Evolutionary conservation across 2,113 vertebrate genomes (phyloP).

Genomic region (Fregetta grallaria): DNA sequence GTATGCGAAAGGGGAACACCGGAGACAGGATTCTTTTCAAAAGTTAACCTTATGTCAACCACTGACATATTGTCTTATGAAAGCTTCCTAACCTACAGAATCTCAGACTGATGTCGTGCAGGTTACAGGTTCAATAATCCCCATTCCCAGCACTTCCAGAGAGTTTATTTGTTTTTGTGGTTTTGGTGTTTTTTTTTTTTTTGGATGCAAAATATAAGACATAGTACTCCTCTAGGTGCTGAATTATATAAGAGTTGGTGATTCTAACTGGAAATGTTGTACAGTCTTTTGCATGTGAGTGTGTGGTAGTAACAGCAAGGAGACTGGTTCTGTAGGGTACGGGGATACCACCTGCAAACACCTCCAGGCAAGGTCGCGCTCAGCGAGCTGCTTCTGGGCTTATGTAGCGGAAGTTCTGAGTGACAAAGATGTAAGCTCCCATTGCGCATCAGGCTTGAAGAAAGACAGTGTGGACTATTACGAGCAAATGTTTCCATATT

Average conservation of each 20-base stretch:
- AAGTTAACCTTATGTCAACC: background rate
- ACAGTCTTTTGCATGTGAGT: background rate
- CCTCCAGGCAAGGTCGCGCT: background rate
- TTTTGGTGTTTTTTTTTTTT: background rate
- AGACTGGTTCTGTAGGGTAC: fast-evolving
- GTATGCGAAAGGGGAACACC: background rate
- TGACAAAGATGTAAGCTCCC: background rate
- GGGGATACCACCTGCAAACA: background rate
- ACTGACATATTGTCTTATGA: background rate
- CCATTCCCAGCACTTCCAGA: background rate
- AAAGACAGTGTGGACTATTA: background rate
- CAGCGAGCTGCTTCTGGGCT: background rate
- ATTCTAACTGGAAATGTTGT: background rate
- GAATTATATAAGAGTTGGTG: background rate
- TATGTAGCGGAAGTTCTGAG: background rate
- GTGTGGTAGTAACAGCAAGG: background rate
- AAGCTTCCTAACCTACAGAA: background rate
- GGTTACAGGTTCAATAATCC: background rate
- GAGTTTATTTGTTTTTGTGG: no score
- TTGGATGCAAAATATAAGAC: background rate
- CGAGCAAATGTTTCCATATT: background rate
- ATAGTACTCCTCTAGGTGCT: background rate
- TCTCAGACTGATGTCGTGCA: background rate
- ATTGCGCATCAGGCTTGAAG: background rate
- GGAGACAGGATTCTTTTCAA: background rate